These are phyloP conservation scores for Labeo rohita DNA, from an alignment of 2,113 vertebrate species.

Conservation along the genomic window DNA sequence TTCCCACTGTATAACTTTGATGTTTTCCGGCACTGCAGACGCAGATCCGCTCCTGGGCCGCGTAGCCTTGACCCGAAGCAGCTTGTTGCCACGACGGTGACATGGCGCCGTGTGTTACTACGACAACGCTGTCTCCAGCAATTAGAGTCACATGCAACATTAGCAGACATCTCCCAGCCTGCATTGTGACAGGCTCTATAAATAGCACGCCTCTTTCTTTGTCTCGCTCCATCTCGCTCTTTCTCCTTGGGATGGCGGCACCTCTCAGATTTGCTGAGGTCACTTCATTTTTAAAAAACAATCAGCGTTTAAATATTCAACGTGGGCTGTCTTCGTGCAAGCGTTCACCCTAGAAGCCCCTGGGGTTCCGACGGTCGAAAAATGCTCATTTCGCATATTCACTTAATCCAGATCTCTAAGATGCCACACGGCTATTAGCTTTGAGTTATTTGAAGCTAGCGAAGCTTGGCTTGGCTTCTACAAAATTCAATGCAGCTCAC, in stretches of 20 bases:
- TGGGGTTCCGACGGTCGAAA: not conserved
- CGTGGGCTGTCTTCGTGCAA: not conserved
- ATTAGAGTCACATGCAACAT: conserved; percentile 55
- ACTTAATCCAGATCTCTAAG: not conserved
- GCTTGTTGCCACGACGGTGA: conserved; percentile 43
- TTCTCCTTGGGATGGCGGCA: conserved; percentile 36
- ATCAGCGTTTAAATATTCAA: conserved; percentile 63
- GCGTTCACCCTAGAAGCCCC: not conserved
- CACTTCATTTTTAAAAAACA: conserved; percentile 59
- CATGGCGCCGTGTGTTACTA: conserved; percentile 46
- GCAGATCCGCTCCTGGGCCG: not conserved
- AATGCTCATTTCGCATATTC: conserved; percentile 35
- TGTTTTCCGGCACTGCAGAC: not conserved
- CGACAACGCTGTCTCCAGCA: conserved; percentile 52
- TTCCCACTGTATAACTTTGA: conserved; percentile 12
- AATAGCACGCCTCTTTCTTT: conserved; percentile 46
- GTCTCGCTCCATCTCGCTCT: conserved; percentile 11
- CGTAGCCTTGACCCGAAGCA: conserved; percentile 49
- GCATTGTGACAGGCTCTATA: conserved; percentile 52
- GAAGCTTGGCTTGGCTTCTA: conserved; percentile 26
- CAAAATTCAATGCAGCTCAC: conserved; percentile 16
- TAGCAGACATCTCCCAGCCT: conserved; percentile 47
- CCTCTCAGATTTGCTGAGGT: conserved; percentile 35
- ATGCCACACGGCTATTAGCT: conserved; percentile 36
- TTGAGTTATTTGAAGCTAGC: conserved; percentile 40